Conservation (phyloP, 2,888 invertebrate genomes). For the Stictocephala bisonia region DNA sequence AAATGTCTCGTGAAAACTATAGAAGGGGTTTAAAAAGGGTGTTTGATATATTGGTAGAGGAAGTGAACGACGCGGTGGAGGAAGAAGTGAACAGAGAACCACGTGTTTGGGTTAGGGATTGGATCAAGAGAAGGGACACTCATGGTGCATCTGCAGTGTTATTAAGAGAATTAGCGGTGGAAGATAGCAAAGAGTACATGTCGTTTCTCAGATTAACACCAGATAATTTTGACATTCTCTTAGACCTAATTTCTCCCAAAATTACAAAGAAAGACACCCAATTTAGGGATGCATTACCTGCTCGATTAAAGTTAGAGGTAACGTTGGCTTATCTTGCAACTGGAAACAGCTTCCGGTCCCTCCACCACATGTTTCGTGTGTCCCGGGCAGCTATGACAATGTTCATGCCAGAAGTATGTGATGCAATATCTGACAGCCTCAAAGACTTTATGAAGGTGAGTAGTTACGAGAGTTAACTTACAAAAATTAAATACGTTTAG, state of each 20-base stretch:
- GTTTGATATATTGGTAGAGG: neutral
- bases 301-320: constrained; percentile 42
- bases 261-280: constrained; percentile 39
- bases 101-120: constrained; percentile 45
- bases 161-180: constrained; percentile 44
- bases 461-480: too few species aligned
- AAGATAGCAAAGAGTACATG: constrained; percentile 44
- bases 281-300: constrained; percentile 37
- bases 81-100: constrained; percentile 43
- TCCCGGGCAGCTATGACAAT: constrained; percentile 38
- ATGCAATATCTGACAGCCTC: too few species aligned
- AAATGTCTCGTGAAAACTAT: too few species aligned
- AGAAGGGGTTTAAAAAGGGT: too few species aligned
- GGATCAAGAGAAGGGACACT: constrained; percentile 43
- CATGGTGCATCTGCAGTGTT: constrained; percentile 43
- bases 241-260: constrained; percentile 26
- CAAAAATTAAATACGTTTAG: too few species aligned
- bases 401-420: constrained; percentile 37
- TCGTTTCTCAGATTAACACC: constrained; percentile 44
- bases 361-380: constrained; percentile 40
- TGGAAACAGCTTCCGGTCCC: constrained; percentile 44
- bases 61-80: neutral
- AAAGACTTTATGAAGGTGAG: too few species aligned
- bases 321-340: constrained; percentile 40
- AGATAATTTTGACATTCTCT: constrained; percentile 36